Conservation (phyloP, 2,888 invertebrate genomes). For the Xestia xanthographa region DNA sequence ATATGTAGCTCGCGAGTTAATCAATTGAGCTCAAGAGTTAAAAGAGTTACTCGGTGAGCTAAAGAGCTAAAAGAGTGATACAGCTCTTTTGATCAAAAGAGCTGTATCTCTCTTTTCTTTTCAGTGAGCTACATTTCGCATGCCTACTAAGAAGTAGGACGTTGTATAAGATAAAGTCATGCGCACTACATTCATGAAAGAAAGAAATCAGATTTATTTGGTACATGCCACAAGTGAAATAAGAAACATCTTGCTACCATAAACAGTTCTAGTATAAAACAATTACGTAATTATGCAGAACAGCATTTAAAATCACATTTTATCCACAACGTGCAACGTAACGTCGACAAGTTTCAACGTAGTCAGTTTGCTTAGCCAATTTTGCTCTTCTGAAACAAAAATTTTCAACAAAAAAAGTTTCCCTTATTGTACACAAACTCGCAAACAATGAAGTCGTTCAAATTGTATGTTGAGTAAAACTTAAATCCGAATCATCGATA, state of each 20-base stretch:
- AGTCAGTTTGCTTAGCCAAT: background rate
- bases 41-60: too few relatives aligned
- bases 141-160: too few relatives aligned
- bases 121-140: too few relatives aligned
- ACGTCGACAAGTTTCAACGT: background rate
- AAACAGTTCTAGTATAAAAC: background rate
- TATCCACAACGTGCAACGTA: background rate
- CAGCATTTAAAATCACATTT: background rate
- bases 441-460: background rate
- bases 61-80: too few relatives aligned
- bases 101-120: too few relatives aligned
- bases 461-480: too few relatives aligned
- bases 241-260: background rate
- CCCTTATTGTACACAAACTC: background rate
- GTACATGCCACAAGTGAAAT: background rate
- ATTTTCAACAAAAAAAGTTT: background rate
- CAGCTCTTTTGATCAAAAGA: too few relatives aligned
- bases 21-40: too few relatives aligned
- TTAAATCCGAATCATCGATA: slow-evolving; percentile 49
- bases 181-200: too few relatives aligned
- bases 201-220: background rate
- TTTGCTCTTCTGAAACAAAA: background rate
- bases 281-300: background rate
- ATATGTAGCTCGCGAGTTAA: too few relatives aligned
- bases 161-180: too few relatives aligned